A percentile compares a stretch with the other conserved stretches of the same genome.
Evolutionary conservation across 2,888 invertebrate species (phyloP).

Genomic region (Dexiosoma caninum): DNA sequence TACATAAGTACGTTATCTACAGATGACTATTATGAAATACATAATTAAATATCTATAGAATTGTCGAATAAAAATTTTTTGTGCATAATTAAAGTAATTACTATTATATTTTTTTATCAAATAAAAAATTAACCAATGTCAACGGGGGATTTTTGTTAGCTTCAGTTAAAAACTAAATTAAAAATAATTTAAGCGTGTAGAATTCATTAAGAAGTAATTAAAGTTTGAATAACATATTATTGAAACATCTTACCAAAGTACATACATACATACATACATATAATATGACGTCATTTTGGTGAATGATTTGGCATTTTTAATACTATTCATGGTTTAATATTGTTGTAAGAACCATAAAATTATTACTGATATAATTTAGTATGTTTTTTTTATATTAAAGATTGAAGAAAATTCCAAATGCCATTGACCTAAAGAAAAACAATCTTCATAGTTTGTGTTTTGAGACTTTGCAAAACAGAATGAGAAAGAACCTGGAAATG

Average conservation of each 20-base stretch:
- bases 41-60: neutral
- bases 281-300: neutral
- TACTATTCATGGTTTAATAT: neutral
- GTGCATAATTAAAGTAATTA: neutral
- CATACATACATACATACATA: neutral
- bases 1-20: neutral
- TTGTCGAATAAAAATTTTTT: slow-evolving; percentile 3
- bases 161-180: neutral
- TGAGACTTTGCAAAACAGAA: neutral
- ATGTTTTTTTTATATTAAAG: no score
- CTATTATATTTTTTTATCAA: neutral
- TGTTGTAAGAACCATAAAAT: neutral
- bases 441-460: neutral
- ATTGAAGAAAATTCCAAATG: neutral
- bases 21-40: neutral
- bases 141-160: slow-evolving; percentile 1
- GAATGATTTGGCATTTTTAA: neutral
- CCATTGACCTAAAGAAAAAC: neutral
- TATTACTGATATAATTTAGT: neutral
- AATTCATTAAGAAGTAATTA: no score
- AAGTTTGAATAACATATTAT: no score
- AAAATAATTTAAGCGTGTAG: neutral
- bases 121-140: neutral
- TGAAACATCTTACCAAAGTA: neutral
- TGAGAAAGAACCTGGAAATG: slow-evolving; percentile 9